Evolutionary conservation across 2,797 vertebrate species (phyloP).

Genomic region (Enteromius mattozi): DNA sequence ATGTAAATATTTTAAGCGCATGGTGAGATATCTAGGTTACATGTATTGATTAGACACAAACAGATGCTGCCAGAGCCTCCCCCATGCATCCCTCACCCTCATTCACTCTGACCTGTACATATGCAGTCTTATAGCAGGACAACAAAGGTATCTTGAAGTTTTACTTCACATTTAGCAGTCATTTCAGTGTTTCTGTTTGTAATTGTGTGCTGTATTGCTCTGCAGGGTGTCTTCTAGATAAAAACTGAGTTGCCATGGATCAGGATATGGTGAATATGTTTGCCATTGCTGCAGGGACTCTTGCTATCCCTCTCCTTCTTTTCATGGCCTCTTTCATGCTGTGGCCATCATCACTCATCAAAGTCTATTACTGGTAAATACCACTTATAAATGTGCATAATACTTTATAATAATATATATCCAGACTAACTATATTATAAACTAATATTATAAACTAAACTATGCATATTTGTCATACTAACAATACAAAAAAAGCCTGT

Average conservation of each 20-base stretch:
- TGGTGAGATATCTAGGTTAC: slow-evolving; percentile 50
- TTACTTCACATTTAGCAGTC: not conserved
- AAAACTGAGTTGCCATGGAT: slow-evolving; percentile 81
- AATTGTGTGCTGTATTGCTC: not conserved
- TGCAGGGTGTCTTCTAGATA: not conserved
- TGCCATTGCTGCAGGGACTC: slow-evolving; percentile 86
- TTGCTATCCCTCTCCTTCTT: slow-evolving; percentile 92
- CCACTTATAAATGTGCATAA: not conserved
- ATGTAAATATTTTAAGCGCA: slow-evolving; percentile 9
- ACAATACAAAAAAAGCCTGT: too few species aligned
- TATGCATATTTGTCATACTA: too few species aligned
- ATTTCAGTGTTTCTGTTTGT: not conserved
- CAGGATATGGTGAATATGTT: slow-evolving; percentile 90
- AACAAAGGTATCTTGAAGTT: slow-evolving; percentile 23
- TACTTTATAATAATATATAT: not conserved
- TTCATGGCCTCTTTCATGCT: slow-evolving; percentile 91
- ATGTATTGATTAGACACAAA: slow-evolving; percentile 41
- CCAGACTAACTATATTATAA: too few species aligned
- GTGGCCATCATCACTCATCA: slow-evolving; percentile 92
- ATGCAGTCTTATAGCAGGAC: not conserved
- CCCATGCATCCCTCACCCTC: slow-evolving; percentile 4
- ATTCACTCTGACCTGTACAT: slow-evolving; percentile 18
- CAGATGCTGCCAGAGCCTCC: slow-evolving; percentile 36
- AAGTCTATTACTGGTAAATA: slow-evolving; percentile 93
- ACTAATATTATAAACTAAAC: too few species aligned